Conservation (phyloP, 1,140 invertebrate genomes). For the Brachionus rubens region DNA sequence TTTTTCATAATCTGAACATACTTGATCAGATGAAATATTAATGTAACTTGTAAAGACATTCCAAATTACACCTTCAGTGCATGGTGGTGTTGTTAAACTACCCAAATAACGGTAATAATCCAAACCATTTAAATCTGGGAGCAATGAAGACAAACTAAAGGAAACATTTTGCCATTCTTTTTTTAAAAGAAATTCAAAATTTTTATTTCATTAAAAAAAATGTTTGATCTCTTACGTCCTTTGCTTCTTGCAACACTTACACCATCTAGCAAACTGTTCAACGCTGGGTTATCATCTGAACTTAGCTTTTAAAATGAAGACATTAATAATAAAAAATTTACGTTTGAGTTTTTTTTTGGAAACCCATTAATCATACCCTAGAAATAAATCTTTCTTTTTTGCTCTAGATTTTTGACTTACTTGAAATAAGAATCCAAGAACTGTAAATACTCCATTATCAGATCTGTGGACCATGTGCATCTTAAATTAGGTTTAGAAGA, state of each 20-base stretch:
- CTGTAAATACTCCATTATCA: slow-evolving; percentile 15
- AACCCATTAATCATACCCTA: neutral
- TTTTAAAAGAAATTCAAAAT: neutral
- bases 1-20: neutral
- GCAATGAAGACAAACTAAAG: neutral
- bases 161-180: slow-evolving; percentile 17
- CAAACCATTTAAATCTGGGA: slow-evolving; percentile 8
- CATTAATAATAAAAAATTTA: too few relatives aligned
- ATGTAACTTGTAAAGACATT: slow-evolving; percentile 72
- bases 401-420: too few relatives aligned
- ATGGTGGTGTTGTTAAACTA: slow-evolving; percentile 83
- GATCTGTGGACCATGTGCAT: slow-evolving; percentile 40
- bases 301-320: slow-evolving; percentile 23
- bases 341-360: too few relatives aligned
- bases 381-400: too few relatives aligned
- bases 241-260: neutral
- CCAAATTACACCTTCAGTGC: slow-evolving; percentile 81
- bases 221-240: neutral
- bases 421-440: slow-evolving; percentile 37
- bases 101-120: slow-evolving; percentile 71
- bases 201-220: neutral
- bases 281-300: neutral
- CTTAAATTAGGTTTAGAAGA: neutral
- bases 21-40: slow-evolving; percentile 26
- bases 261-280: neutral